Evolutionary conservation across 2,113 vertebrate genomes (phyloP), one percentile per base, ranked within the genome.

Genomic region (Alces alces): DNA sequence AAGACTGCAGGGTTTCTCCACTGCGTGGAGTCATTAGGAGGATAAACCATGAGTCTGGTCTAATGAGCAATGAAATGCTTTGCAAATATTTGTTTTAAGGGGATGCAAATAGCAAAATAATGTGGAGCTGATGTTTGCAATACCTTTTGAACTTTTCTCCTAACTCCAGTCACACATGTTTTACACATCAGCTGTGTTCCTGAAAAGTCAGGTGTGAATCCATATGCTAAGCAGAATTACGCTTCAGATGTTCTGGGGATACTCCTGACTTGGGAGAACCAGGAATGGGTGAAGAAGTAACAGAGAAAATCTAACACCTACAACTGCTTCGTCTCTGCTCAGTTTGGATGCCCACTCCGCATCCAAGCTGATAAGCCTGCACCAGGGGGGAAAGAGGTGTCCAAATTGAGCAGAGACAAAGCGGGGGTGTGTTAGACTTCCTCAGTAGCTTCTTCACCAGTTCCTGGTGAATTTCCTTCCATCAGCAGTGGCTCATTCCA

Each of bases 251-350:
- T 36, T 47, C 57, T 39, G n/a, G 55, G 4, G 28, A 7, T 3
- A 17, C 16, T 84, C 61, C n/a, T 45, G 73, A 50, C 33, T 17
- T 27, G 17, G 28, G 91, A 45, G 43, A 89, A n/a, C 30, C 39
- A 2, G 1, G 4, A n/a, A 2, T 39, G 60, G 2, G 39, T 1
- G 30, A 80, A 64, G 33, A 28, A 36, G 15, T 25, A 27, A 23
- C 8, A 6, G 83, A 94, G 57, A 79, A 39, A 90, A 79, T 23
- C n/a, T 55, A 47, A 12, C 7, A 36, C 25, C 47, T 25, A 45
- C 1, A 2, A 28, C 16, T 2, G 7, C 30, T 55, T 60, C 0
- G 0, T 15, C 86, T 91, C 60, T 23, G 50, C 36, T n/a, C 2
- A 1, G 19, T 36, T 36, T 36, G 64, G 64, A 36, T 2, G 2